Evolutionary conservation across 2,888 invertebrate genomes (phyloP), one percentile per base, ranked within the genome.

Genomic region (Salpingus planirostris): DNA sequence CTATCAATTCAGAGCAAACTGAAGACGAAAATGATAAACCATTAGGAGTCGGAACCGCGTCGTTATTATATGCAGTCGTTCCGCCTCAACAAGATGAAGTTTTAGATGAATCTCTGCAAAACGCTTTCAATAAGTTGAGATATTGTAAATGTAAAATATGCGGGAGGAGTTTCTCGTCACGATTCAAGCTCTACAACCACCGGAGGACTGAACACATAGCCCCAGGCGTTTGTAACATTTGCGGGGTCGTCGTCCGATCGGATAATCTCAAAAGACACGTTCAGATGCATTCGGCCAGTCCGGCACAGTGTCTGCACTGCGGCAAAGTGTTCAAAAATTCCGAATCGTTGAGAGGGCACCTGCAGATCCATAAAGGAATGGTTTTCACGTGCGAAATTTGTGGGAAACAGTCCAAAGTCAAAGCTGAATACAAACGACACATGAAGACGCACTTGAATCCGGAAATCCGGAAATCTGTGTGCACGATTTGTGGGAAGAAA

Each of bases 211-310:
- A 34, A 24, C 57, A 58, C 39, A 40, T 40, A 21, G 36, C 42
- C 3, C 49, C 46, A 21, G 55, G 52, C 3, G 45, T 57, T 11
- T 60, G 60, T 34, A 59, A 50, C 27, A 52, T 59, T 29, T 60
- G 60, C 37, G 60, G 60, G 1, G 47, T 49, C 33, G 35, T 47
- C 26, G 45, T 59, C 14, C 35, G 57, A 33, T 37, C 45, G 10
- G 56, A 55, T 31, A 56, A 57, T 37, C 38, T 57, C 29, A 43
- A 42, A 14, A 47, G 50, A 29, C 57, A 57, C 27, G 48, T 59
- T 14, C 44, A 44, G 33, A 30, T 48, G 18, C 60, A 60, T 32
- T 47, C 47, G 2, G 57, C 52, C 30, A 35, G 23, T 2, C 57
- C 58, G 4, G 49, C 47, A 3, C 31, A 32, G 12, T 60, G 60